These are phyloP conservation scores for Agriopis aurantiaria DNA, from an alignment of 2,888 invertebrate species.

Conservation along the genomic window DNA sequence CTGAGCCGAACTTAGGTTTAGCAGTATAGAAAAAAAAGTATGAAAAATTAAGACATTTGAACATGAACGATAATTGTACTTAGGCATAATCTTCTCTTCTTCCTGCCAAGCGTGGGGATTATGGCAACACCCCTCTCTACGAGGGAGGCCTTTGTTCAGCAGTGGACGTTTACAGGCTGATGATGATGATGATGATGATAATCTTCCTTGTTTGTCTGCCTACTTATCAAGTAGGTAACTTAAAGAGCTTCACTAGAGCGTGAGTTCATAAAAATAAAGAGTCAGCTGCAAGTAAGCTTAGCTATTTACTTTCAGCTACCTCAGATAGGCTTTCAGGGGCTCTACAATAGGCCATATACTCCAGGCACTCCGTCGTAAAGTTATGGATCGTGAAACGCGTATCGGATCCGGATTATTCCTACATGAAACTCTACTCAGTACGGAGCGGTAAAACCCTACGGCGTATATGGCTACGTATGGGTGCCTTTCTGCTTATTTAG, in stretches of 20 bases:
- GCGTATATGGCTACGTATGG: conserved; percentile 36
- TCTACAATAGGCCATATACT: conserved; percentile 41
- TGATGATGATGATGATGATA: too few species aligned
- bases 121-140: too few species aligned
- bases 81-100: too few species aligned
- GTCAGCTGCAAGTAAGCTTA: conserved; percentile 38
- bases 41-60: too few species aligned
- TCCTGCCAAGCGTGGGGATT: too few species aligned
- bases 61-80: too few species aligned
- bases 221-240: conserved; percentile 6
- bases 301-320: conserved; percentile 35
- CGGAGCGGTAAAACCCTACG: conserved; percentile 54
- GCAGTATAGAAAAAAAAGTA: too few species aligned
- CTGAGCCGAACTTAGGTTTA: too few species aligned
- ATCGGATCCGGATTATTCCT: conserved; percentile 65
- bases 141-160: too few species aligned
- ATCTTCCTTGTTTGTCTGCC: background rate
- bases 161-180: too few species aligned
- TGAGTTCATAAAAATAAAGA: conserved; percentile 25
- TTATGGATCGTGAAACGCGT: conserved; percentile 66
- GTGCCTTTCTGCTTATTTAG: conserved; percentile 34
- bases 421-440: conserved; percentile 68
- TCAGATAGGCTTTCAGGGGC: conserved; percentile 33
- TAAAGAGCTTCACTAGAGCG: conserved; percentile 11
- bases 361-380: conserved; percentile 40